Conservation (phyloP, 2,797 vertebrate genomes). For the Chiroxiphia lanceolata region DNA sequence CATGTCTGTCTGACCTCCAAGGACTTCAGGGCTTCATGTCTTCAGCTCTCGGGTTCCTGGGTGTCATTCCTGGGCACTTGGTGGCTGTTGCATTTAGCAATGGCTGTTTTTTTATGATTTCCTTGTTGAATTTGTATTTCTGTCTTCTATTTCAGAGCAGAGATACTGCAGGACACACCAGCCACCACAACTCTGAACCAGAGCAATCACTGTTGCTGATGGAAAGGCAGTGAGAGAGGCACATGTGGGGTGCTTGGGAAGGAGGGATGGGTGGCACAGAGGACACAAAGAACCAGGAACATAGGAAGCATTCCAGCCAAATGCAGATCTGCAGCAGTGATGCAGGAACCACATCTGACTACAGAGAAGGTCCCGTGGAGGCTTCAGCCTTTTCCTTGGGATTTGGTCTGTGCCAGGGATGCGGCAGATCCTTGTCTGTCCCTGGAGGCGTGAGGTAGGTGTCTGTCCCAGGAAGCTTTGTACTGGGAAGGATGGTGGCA, state of each 20-base stretch:
- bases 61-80: background rate
- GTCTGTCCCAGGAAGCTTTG: background rate
- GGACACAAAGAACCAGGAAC: fast-evolving
- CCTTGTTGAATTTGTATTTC: background rate
- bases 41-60: background rate
- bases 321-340: background rate
- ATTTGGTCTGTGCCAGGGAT: background rate
- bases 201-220: background rate
- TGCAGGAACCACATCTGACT: background rate
- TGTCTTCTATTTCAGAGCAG: background rate
- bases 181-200: background rate
- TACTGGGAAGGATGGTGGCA: background rate
- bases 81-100: background rate
- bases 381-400: background rate
- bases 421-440: background rate
- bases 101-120: background rate
- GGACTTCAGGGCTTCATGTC: background rate
- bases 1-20: background rate
- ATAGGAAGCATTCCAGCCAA: background rate
- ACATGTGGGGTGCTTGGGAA: fast-evolving
- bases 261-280: background rate
- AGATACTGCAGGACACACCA: background rate
- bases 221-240: background rate
- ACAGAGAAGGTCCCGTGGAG: background rate
- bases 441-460: background rate